phyloP scores from a whole-genome alignment of 2,888 invertebrate species.

The Mythimna vitellina region DNA sequence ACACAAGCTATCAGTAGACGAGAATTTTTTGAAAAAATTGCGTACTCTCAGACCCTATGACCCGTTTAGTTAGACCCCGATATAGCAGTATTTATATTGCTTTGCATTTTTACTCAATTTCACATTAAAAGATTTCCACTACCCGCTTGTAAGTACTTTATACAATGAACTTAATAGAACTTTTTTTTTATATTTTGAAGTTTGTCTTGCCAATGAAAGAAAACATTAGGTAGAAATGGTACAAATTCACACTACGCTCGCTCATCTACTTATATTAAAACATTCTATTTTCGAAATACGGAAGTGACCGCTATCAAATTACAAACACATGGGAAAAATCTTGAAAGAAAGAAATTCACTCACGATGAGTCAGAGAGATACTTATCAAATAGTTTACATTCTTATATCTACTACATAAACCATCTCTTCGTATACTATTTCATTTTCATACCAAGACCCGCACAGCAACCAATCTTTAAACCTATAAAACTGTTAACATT shows the following conservation, averaged over 20 bases:
- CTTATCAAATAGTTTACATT: too few species aligned
- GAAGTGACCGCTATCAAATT: conserved; percentile 7
- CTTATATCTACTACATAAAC: too few species aligned
- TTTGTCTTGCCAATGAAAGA: background rate
- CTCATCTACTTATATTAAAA: background rate
- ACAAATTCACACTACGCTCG: background rate
- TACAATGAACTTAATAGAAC: background rate
- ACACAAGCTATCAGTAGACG: too few species aligned
- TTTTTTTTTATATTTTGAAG: background rate
- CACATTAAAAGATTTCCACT: background rate
- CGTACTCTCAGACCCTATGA: too few species aligned
- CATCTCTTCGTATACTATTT: background rate
- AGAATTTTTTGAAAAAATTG: too few species aligned
- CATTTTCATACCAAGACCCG: conserved; percentile 4
- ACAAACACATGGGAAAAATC: background rate
- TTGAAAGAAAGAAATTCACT: background rate
- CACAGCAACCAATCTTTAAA: conserved; percentile 8
- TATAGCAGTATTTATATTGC: too few species aligned
- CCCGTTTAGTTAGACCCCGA: too few species aligned
- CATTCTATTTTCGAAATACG: background rate
- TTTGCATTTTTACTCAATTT: too few species aligned
- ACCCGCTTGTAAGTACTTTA: too few species aligned
- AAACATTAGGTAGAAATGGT: background rate
- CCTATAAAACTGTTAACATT: conserved; percentile 26
- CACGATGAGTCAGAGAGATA: too few species aligned